phyloP scores from a whole-genome alignment of 2,888 invertebrate species.

The Agrochola macilenta region DNA sequence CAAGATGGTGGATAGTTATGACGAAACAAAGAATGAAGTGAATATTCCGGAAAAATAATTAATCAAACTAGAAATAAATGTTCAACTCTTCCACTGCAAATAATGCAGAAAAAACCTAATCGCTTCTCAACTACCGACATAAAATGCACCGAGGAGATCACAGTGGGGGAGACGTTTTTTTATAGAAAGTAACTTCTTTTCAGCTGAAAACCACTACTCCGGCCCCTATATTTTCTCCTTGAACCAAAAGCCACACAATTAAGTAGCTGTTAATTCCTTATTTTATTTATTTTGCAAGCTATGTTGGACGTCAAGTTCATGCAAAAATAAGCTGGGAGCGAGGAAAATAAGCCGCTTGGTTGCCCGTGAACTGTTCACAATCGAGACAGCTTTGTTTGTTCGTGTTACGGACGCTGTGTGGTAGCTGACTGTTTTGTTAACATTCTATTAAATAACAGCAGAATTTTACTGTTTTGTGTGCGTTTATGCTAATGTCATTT shows the following conservation, averaged over 20 bases:
- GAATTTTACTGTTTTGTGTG: conserved; percentile 10
- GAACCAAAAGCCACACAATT: conserved; percentile 51
- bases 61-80: conserved; percentile 7
- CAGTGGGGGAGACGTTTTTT: background rate
- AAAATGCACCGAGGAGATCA: conserved; percentile 28
- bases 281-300: conserved; percentile 58
- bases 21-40: background rate
- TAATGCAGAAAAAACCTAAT: conserved; percentile 17
- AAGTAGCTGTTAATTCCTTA: conserved; percentile 57
- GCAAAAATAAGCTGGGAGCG: conserved; percentile 69
- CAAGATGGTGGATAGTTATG: background rate
- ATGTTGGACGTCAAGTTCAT: conserved; percentile 68
- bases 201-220: background rate
- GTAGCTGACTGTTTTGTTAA: conserved; percentile 65
- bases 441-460: conserved; percentile 6
- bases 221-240: conserved; percentile 22
- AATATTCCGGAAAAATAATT: background rate
- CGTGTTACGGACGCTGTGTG: conserved; percentile 63
- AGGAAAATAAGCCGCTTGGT: conserved; percentile 77
- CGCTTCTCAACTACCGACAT: background rate
- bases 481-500: background rate
- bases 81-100: background rate
- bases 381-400: conserved; percentile 79
- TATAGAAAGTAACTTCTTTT: conserved; percentile 10
- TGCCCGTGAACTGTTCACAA: conserved; percentile 77